Percentiles rank a stretch among this genome's conserved stretches.
Conservation (phyloP, 2,113 vertebrate species). For the Rhea americana region DNA sequence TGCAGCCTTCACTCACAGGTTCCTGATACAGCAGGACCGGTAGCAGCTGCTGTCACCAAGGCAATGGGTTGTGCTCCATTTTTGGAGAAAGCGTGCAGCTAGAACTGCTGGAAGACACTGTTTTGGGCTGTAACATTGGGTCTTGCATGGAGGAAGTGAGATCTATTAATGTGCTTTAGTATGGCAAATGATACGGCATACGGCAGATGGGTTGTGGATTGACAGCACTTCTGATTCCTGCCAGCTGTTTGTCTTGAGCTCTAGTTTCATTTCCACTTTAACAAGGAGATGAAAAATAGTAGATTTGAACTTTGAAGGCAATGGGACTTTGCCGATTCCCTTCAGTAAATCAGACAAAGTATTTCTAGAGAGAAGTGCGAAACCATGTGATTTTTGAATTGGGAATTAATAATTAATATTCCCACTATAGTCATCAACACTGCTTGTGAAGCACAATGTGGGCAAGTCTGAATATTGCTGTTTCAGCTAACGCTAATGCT, state of each 20-base stretch:
- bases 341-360: not conserved
- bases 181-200: not conserved
- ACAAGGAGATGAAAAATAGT: slow-evolving; percentile 23
- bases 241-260: slow-evolving; percentile 1
- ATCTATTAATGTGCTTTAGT: not conserved
- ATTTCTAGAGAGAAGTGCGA: not conserved
- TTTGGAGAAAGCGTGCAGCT: not conserved
- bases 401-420: not conserved
- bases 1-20: not conserved
- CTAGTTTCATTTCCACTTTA: not conserved
- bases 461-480: not conserved
- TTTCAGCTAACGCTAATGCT: not conserved
- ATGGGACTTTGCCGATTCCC: not conserved
- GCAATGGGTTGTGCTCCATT: not conserved
- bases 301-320: not conserved
- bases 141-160: not conserved
- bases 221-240: not conserved
- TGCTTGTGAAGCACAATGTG: not conserved
- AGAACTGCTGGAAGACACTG: fast-evolving
- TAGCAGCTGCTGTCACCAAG: not conserved
- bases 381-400: not conserved
- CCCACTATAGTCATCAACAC: not conserved
- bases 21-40: not conserved
- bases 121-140: not conserved
- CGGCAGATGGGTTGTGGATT: not conserved